phyloP scores from a whole-genome alignment of 2,797 vertebrate species.

The Xenops minutus region DNA sequence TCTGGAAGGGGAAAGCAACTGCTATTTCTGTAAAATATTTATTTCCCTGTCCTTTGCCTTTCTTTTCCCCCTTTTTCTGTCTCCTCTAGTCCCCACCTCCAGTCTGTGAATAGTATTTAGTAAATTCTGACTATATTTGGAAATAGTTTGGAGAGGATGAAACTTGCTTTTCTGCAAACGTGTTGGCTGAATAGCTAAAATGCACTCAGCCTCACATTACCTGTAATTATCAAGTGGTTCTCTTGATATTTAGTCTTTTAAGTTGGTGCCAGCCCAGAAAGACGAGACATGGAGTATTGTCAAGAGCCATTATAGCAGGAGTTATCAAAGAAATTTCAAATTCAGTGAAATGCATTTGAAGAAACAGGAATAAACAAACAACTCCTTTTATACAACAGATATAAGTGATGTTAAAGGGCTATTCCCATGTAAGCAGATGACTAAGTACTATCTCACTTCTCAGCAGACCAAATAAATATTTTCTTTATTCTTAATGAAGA shows the following conservation, averaged over 20 bases:
- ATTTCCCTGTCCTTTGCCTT: background rate
- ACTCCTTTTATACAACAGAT: background rate
- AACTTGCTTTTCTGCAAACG: background rate
- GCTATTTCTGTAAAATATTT: background rate
- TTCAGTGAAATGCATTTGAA: background rate
- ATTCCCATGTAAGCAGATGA: background rate
- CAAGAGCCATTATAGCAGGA: background rate
- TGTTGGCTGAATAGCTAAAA: background rate
- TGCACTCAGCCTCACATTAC: background rate
- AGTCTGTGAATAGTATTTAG: background rate
- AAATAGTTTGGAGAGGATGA: background rate
- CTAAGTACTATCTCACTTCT: background rate
- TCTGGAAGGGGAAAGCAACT: background rate
- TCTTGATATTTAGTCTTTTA: background rate
- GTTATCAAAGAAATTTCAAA: background rate
- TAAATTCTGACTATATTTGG: background rate
- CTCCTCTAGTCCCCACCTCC: background rate
- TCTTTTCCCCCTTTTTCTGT: background rate
- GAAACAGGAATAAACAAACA: background rate
- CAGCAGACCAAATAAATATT: background rate
- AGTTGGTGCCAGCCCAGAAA: background rate
- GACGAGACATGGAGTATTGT: background rate
- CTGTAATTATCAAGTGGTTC: background rate
- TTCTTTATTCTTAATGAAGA: background rate
- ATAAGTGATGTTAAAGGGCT: background rate